Evolutionary conservation across 1,140 invertebrate genomes (phyloP).

Genomic region (Zaprionus inermis): DNA sequence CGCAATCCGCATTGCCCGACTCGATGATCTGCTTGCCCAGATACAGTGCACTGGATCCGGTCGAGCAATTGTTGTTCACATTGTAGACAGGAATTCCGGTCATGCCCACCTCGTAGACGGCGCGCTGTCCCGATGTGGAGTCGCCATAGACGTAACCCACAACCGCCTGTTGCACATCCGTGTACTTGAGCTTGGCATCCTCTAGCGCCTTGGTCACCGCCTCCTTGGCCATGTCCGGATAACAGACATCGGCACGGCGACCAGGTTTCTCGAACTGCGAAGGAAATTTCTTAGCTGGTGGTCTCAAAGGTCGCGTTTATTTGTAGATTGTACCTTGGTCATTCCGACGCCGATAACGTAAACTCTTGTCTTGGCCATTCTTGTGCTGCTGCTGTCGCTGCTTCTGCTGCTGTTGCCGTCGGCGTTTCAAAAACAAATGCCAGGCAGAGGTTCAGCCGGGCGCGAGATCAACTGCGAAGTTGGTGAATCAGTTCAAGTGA

Average conservation of each 20-base stretch:
- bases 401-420: slow-evolving; percentile 18
- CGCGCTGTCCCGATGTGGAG: slow-evolving; percentile 97
- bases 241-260: slow-evolving; percentile 91
- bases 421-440: slow-evolving; percentile 21
- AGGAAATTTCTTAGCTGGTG: neutral
- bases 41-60: slow-evolving; percentile 95
- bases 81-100: slow-evolving; percentile 99
- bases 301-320: slow-evolving; percentile 54
- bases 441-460: neutral
- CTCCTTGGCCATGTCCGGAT: slow-evolving; percentile 97
- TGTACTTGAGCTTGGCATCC: slow-evolving; percentile 89
- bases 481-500: slow-evolving; percentile 3
- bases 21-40: slow-evolving; percentile 97
- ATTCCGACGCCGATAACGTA: slow-evolving; percentile 98
- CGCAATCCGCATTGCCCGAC: slow-evolving; percentile 93
- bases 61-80: slow-evolving; percentile 99
- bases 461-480: neutral
- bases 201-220: slow-evolving; percentile 95
- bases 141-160: slow-evolving; percentile 99
- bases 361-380: slow-evolving; percentile 87
- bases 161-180: slow-evolving; percentile 93
- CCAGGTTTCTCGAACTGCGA: slow-evolving; percentile 91
- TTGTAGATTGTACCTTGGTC: slow-evolving; percentile 90
- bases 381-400: slow-evolving; percentile 35
- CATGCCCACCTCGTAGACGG: slow-evolving; percentile 97